Evolutionary conservation across 2,888 invertebrate species (phyloP).

Genomic region (Cephus pulcher): DNA sequence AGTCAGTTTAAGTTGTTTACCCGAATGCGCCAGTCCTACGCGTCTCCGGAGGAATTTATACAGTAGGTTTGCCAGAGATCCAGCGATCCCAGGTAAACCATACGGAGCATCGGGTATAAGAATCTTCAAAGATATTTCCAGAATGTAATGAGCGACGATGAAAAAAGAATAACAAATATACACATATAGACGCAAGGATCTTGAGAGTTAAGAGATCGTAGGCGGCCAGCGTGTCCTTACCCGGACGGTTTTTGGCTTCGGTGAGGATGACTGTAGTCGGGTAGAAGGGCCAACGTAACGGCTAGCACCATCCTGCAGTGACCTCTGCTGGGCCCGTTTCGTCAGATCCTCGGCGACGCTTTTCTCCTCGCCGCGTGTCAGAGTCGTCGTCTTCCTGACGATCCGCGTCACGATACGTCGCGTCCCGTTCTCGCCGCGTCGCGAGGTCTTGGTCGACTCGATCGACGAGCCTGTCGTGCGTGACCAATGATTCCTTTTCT

Average conservation of each 20-base stretch:
- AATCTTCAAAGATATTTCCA: neutral
- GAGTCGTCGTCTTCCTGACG: slow-evolving; percentile 87
- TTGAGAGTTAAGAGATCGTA: neutral
- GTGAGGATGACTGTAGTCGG: slow-evolving; percentile 68
- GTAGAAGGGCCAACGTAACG: slow-evolving; percentile 56
- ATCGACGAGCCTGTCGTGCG: slow-evolving; percentile 72
- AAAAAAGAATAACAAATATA: neutral
- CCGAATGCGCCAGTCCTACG: neutral
- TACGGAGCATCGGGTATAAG: neutral
- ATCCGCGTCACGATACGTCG: slow-evolving; percentile 88
- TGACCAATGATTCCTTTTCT: neutral
- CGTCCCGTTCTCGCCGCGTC: slow-evolving; percentile 82
- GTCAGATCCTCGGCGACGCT: slow-evolving; percentile 78
- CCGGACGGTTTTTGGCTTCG: slow-evolving; percentile 81
- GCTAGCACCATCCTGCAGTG: slow-evolving; percentile 68
- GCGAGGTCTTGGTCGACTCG: slow-evolving; percentile 86
- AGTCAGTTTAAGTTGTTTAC: neutral
- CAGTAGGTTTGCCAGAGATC: neutral
- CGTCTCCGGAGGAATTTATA: neutral
- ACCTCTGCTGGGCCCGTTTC: slow-evolving; percentile 70
- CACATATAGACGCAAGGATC: neutral
- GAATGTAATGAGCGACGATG: neutral
- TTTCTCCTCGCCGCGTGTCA: slow-evolving; percentile 88
- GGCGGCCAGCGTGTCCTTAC: slow-evolving; percentile 67
- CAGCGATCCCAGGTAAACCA: neutral